phyloP scores from a whole-genome alignment of 2,113 vertebrate species.

The Stercorarius parasiticus region DNA sequence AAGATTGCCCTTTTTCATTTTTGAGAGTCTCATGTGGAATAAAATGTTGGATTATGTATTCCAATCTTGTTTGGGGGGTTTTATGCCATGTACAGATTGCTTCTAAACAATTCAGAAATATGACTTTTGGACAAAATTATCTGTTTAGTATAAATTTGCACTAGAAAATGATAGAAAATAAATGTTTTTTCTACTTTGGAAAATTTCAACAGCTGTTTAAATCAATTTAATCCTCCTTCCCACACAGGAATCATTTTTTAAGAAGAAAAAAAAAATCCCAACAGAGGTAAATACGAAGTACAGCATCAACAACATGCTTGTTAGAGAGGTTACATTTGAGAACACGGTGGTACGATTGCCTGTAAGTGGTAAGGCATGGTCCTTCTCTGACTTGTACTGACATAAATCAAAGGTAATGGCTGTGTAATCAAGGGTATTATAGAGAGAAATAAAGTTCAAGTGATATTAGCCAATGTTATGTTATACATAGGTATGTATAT shows the following conservation, averaged over 20 bases:
- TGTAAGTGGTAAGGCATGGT: neutral
- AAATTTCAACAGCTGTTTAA: neutral
- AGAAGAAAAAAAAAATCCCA: neutral
- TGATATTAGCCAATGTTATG: neutral
- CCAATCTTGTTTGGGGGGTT: neutral
- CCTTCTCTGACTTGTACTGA: neutral
- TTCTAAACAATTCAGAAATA: neutral
- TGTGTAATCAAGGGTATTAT: neutral
- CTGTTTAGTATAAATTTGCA: neutral
- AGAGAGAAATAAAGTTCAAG: neutral
- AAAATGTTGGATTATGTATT: neutral
- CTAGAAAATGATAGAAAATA: neutral
- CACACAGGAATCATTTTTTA: neutral
- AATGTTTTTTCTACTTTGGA: neutral
- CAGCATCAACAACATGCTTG: neutral
- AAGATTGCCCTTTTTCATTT: neutral
- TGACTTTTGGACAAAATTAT: neutral
- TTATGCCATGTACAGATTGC: neutral
- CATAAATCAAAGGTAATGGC: neutral
- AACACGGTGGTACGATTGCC: neutral
- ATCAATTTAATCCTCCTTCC: neutral
- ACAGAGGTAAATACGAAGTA: neutral
- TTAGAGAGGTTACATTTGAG: neutral
- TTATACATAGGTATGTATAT: neutral
- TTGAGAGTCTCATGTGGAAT: neutral